Percentiles rank a stretch among this genome's conserved stretches.
phyloP scores from a whole-genome alignment of 2,113 vertebrate genomes.

The Pteropus alecto region DNA sequence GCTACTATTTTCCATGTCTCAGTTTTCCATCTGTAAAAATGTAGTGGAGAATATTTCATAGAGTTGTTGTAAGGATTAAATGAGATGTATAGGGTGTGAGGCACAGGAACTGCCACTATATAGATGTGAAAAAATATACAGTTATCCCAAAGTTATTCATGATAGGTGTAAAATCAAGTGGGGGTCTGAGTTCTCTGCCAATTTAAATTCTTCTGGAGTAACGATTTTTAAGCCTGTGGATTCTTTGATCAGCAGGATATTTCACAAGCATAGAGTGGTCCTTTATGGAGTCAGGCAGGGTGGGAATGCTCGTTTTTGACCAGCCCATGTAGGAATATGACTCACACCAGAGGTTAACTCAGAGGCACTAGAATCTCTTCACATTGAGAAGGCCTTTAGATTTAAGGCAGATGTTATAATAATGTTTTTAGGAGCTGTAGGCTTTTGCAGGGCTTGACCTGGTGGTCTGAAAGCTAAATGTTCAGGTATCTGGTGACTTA shows the following conservation, averaged over 20 bases:
- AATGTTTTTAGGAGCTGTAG: not conserved
- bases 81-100: not conserved
- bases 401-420: not conserved
- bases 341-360: not conserved
- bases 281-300: not conserved
- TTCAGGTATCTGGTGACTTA: not conserved
- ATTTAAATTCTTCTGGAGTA: not conserved
- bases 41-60: not conserved
- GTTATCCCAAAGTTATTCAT: not conserved
- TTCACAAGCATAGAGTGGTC: not conserved
- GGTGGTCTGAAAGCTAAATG: not conserved
- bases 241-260: not conserved
- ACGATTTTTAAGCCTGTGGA: not conserved
- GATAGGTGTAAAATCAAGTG: not conserved
- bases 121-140: not conserved
- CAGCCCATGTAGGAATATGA: not conserved
- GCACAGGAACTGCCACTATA: not conserved
- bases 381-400: not conserved
- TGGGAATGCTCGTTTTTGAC: not conserved
- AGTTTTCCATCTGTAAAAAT: not conserved
- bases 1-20: not conserved
- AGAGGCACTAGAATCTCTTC: not conserved
- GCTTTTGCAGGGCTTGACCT: not conserved
- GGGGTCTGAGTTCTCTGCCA: not conserved
- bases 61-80: not conserved